Evolutionary conservation across 2,113 vertebrate species (phyloP).

Genomic region (Irena cyanogastra): DNA sequence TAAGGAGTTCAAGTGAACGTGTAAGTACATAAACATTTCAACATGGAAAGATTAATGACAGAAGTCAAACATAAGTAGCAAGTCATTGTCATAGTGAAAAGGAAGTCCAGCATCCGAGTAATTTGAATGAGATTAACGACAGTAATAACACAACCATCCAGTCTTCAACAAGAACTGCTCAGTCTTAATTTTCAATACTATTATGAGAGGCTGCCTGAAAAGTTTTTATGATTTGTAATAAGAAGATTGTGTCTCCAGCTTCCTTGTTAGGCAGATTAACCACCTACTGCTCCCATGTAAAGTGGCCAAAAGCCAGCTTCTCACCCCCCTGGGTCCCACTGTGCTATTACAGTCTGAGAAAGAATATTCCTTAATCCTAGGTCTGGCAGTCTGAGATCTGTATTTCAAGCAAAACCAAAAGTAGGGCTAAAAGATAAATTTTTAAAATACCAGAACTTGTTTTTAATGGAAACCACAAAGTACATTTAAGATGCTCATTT

Average conservation of each 20-base stretch:
- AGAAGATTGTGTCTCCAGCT: constrained; percentile 42
- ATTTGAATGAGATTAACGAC: constrained; percentile 34
- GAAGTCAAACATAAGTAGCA: not conserved
- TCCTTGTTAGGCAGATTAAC: constrained; percentile 57
- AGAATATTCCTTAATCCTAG: not conserved
- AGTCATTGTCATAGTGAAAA: constrained; percentile 7
- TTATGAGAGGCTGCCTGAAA: constrained; percentile 28
- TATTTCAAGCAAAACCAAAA: not conserved
- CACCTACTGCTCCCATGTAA: constrained; percentile 25
- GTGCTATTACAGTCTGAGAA: not conserved
- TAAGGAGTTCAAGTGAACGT: not conserved
- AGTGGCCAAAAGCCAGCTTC: constrained; percentile 28
- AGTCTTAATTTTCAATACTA: constrained; percentile 28
- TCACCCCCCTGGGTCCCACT: not conserved
- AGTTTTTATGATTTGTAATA: constrained; percentile 32
- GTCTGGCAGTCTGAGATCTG: not conserved
- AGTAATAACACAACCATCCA: constrained; percentile 27
- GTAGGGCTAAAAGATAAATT: not conserved
- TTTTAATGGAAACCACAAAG: not conserved
- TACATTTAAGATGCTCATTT: not conserved
- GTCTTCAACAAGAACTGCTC: constrained; percentile 17
- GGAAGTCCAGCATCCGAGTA: constrained; percentile 13
- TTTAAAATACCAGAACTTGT: not conserved
- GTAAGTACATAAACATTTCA: not conserved
- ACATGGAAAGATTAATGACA: not conserved